Percentiles rank a stretch among this genome's conserved stretches.
These are phyloP conservation scores for Neomorphus geoffroyi DNA, from an alignment of 2,797 vertebrate species.

Conservation along the genomic window DNA sequence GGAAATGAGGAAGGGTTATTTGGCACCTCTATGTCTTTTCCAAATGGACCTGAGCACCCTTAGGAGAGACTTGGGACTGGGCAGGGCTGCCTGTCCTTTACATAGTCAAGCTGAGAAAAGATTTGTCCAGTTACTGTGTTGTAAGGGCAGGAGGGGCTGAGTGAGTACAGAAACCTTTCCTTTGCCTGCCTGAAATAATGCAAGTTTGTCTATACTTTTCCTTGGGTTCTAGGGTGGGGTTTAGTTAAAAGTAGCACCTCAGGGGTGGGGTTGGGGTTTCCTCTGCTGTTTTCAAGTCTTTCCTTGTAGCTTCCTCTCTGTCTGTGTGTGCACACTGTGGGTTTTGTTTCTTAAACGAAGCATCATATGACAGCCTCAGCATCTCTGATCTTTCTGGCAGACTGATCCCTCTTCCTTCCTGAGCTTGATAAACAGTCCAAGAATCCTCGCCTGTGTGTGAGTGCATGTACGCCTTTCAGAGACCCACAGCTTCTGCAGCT, in stretches of 20 bases:
- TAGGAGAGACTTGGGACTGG: background rate
- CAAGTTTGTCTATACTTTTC: background rate
- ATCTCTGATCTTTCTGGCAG: conserved; percentile 65
- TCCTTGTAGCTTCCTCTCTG: conserved; percentile 51
- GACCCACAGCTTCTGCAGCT: background rate
- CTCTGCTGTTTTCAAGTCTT: conserved; percentile 59
- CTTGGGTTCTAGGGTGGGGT: background rate
- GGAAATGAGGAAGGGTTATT: background rate
- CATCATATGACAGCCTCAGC: conserved; percentile 49
- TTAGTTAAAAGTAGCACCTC: conserved; percentile 20
- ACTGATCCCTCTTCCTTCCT: conserved; percentile 69
- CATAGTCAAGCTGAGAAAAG: background rate
- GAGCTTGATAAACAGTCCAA: conserved; percentile 61
- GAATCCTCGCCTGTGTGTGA: background rate
- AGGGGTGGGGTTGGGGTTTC: conserved; percentile 46
- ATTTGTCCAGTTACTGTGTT: background rate
- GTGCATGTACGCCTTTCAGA: background rate
- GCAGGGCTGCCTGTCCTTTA: background rate
- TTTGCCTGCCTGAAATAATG: background rate
- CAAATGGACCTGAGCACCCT: background rate
- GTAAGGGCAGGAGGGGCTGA: background rate
- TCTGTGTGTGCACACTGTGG: background rate
- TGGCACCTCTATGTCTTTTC: background rate
- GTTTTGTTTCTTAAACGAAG: conserved; percentile 60
- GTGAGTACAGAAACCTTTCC: background rate